phyloP scores from a whole-genome alignment of 1,140 invertebrate species.

The Chelonus insularis region DNA sequence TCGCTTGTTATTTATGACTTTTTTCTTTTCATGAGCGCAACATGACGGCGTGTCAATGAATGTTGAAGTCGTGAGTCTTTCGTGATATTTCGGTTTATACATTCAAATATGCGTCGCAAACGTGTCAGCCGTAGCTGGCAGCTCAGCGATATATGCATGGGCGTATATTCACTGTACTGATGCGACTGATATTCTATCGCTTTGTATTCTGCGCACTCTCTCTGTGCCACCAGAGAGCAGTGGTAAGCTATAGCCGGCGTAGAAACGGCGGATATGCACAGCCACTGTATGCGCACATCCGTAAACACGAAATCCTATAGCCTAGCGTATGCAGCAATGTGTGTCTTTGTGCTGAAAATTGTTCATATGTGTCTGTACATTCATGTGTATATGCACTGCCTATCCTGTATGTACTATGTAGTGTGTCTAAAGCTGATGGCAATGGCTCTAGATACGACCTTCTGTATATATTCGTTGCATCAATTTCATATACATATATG shows the following conservation, averaged over 20 bases:
- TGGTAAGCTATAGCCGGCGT: background rate
- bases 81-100: slow-evolving; percentile 27
- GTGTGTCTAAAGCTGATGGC: too few species aligned
- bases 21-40: too few species aligned
- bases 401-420: too few species aligned
- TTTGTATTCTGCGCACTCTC: background rate
- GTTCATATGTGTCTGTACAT: too few species aligned
- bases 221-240: background rate
- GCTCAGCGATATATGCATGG: slow-evolving; percentile 18
- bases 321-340: too few species aligned
- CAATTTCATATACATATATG: too few species aligned
- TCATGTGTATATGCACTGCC: too few species aligned
- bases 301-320: slow-evolving; percentile 16
- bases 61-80: background rate
- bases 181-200: slow-evolving; percentile 23
- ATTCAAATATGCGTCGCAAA: slow-evolving; percentile 27
- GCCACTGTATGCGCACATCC: slow-evolving; percentile 7
- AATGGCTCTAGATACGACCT: too few species aligned
- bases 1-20: too few species aligned
- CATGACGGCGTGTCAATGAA: background rate
- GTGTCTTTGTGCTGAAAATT: too few species aligned
- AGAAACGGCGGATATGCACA: slow-evolving; percentile 16
- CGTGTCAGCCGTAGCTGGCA: slow-evolving; percentile 23
- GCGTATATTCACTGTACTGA: slow-evolving; percentile 15
- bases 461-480: too few species aligned